phyloP scores from a whole-genome alignment of 2,113 vertebrate genomes.

The Micronisus gabar region DNA sequence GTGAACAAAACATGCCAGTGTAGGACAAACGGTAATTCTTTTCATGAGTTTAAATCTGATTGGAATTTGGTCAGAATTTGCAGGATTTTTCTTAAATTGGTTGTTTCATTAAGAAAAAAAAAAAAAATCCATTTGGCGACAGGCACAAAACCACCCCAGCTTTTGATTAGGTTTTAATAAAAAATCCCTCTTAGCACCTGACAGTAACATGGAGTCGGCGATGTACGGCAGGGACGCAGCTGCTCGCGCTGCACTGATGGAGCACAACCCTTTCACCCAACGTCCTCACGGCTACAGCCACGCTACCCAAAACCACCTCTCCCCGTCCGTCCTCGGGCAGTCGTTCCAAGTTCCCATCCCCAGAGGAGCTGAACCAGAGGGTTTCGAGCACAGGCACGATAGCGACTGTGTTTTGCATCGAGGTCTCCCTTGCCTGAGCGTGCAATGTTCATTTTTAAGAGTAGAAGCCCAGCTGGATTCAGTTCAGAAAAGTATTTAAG shows the following conservation, averaged over 20 bases:
- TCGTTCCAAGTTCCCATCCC: fast-evolving
- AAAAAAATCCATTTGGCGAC: background rate
- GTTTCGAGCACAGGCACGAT: fast-evolving
- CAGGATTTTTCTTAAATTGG: conserved; percentile 8
- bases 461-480: background rate
- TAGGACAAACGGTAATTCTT: conserved; percentile 20
- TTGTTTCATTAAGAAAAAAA: background rate
- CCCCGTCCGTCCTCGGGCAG: background rate
- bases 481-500: background rate
- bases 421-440: background rate
- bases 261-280: background rate
- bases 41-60: conserved; percentile 21
- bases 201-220: background rate
- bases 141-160: background rate
- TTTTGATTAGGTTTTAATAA: background rate
- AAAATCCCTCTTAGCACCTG: background rate
- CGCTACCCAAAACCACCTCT: background rate
- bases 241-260: background rate
- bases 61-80: conserved; percentile 1
- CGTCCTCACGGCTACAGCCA: background rate
- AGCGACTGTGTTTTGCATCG: fast-evolving
- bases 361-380: background rate
- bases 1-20: conserved; percentile 29
- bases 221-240: background rate
- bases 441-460: background rate